phyloP scores from a whole-genome alignment of 2,113 vertebrate species.

The Ammospiza nelsoni region DNA sequence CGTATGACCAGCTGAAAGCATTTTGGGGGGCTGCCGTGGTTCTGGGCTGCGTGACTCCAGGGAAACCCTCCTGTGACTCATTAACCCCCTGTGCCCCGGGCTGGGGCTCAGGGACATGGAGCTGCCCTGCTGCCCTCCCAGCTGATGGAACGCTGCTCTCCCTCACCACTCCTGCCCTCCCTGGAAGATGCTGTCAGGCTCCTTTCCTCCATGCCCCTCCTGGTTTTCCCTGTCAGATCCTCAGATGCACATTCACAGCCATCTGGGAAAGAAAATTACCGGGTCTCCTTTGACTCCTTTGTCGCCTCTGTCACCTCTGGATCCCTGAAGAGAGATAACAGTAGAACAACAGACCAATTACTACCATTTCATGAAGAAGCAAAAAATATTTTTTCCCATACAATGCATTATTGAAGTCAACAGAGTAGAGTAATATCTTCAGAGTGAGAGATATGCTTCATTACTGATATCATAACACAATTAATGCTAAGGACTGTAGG shows the following conservation, averaged over 20 bases:
- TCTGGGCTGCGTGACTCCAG: background rate
- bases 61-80: background rate
- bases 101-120: fast-evolving
- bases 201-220: background rate
- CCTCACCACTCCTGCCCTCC: background rate
- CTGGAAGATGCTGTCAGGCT: background rate
- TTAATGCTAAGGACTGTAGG: background rate
- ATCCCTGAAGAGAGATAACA: conserved; percentile 79
- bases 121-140: background rate
- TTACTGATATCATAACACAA: background rate
- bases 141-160: background rate
- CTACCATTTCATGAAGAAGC: background rate
- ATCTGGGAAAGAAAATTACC: conserved; percentile 72
- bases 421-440: background rate
- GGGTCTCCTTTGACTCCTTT: conserved; percentile 91
- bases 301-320: conserved; percentile 88
- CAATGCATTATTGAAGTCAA: fast-evolving
- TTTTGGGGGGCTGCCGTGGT: background rate
- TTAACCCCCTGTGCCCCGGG: fast-evolving
- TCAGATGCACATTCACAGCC: background rate
- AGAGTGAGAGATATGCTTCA: background rate
- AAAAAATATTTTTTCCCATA: background rate
- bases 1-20: background rate
- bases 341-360: background rate
- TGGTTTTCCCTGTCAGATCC: background rate